Base-by-base conservation (phyloP, 1,140 invertebrate species). In the Sesamia nonagrioides region DNA sequence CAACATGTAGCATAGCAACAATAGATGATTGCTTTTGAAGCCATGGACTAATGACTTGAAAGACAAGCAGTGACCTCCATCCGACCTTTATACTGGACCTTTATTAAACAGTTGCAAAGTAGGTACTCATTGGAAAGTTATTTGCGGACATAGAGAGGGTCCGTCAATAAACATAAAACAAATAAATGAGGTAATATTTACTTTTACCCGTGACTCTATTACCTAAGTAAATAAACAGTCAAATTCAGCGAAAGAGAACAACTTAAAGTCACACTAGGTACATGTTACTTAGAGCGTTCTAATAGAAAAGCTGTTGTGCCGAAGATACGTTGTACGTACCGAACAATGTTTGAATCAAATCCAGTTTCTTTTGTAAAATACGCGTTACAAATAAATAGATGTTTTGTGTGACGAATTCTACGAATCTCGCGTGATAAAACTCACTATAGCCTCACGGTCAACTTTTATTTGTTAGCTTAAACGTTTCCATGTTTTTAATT, bases 371-470 rank as follows among this genome's bases (percentile, higher is more conserved):
- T 40, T 72, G 17, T 18, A 54, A 21, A 69, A 50, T 33, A 17
- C 5, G 5, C 66, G 42, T 48, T 9, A 27, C 18, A 68, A 68
- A 27, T 45, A 0, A 27, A 68, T 52, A 15, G 40, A 68, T 48
- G 15, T 68, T 68, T 18, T 18, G 63, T 71, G 33, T 71, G 50
- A 71, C 48, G 71, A 74, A 56, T 74, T 42, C 52, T 42, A 58
- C 33, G 3, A 54, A 37, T 40, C n/a, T 37, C 40, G 69, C 50
- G 35, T 72, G 35, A 11, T 74, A 21, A 13, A 74, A 45, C 37
- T 45, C 27, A 35, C 2, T 56, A 33, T 18, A 73, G 17, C 50
- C 33, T 17, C 33, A 37, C 66, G 21, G 54, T 58, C 13, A 58
- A 58, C 45, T 61, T 61, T 37, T 61, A 61, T 40, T 61, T 61